phyloP scores from a whole-genome alignment of 2,113 vertebrate genomes.

The Burhinus oedicnemus region DNA sequence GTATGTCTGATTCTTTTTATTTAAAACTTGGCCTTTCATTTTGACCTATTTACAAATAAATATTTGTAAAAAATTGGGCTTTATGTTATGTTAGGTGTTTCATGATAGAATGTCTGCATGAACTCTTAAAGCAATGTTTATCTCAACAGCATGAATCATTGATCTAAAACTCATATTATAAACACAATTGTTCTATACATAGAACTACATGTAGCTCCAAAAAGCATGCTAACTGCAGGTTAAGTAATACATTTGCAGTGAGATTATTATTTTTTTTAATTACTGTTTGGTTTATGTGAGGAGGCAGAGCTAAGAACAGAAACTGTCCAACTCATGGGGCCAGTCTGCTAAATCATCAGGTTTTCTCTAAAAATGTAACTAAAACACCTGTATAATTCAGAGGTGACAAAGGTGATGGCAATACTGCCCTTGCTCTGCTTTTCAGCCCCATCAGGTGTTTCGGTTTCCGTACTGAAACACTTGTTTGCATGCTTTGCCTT shows the following conservation, averaged over 20 bases:
- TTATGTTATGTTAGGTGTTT: background rate
- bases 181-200: background rate
- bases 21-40: background rate
- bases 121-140: background rate
- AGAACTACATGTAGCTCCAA: background rate
- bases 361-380: background rate
- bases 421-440: background rate
- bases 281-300: too few species aligned
- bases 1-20: background rate
- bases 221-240: background rate
- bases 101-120: background rate
- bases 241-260: background rate
- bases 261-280: background rate
- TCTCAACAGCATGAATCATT: background rate
- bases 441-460: background rate
- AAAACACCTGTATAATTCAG: rapidly evolving
- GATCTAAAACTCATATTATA: background rate
- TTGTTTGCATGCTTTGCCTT: conserved; percentile 12
- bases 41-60: background rate
- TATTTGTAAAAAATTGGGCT: background rate
- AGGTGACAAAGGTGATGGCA: background rate
- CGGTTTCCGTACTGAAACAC: background rate
- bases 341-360: background rate
- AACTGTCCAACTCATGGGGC: background rate
- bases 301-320: background rate